Conservation (phyloP, 2,888 invertebrate species). For the Allacma fusca region DNA sequence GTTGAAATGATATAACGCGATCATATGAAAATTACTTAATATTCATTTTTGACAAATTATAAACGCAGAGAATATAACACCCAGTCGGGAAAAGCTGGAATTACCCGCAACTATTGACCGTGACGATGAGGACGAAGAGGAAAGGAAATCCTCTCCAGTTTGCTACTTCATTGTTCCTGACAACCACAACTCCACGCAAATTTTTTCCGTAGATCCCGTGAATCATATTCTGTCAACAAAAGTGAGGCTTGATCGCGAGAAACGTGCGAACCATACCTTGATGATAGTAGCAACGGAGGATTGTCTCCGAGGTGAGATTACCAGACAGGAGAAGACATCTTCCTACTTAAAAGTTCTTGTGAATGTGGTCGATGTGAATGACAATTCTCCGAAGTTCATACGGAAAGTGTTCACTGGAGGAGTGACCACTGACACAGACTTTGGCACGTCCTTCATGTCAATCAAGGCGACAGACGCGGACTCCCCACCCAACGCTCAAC, state of each 20-base stretch:
- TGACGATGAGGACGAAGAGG: constrained; percentile 83
- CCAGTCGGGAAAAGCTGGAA: constrained; percentile 73
- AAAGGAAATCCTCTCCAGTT: constrained; percentile 78
- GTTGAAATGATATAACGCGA: no score
- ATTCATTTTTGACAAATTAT: no score
- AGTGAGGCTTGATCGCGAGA: constrained; percentile 77
- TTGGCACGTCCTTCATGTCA: constrained; percentile 86
- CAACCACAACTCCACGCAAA: constrained; percentile 71
- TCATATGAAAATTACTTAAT: no score
- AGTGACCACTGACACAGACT: constrained; percentile 90
- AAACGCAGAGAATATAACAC: constrained; percentile 70
- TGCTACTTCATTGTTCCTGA: constrained; percentile 92
- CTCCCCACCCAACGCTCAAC: constrained; percentile 75
- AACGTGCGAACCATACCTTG: constrained; percentile 73
- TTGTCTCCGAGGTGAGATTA: constrained; percentile 66
- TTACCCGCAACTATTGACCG: constrained; percentile 84
- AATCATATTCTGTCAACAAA: constrained; percentile 74
- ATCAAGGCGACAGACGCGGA: constrained; percentile 67
- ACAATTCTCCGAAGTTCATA: constrained; percentile 85
- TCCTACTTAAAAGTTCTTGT: constrained; percentile 73
- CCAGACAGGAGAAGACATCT: constrained; percentile 53
- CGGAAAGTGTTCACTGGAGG: constrained; percentile 89
- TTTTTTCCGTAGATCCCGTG: constrained; percentile 76
- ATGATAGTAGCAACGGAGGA: constrained; percentile 85
- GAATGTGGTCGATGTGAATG: constrained; percentile 84